These are phyloP conservation scores for Sarcophaga peregrina DNA, from an alignment of 1,140 invertebrate species.

Conservation along the genomic window DNA sequence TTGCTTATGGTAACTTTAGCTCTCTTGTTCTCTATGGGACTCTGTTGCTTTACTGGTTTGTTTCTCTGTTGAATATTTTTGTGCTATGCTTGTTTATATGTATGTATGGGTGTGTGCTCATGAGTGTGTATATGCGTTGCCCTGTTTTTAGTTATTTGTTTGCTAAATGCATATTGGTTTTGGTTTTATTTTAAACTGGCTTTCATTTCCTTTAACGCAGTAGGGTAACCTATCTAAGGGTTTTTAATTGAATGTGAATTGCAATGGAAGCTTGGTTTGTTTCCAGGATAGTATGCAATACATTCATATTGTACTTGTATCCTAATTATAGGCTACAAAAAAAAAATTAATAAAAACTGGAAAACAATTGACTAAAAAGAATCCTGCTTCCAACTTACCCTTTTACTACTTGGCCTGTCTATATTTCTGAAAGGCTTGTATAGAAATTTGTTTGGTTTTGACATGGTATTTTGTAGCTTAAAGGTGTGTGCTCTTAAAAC, in stretches of 20 bases:
- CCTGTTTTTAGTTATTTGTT: background rate
- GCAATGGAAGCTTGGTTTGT: too few relatives aligned
- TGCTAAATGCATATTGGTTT: conserved; percentile 19
- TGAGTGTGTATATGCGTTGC: background rate
- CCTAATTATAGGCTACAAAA: too few relatives aligned
- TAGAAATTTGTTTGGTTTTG: conserved; percentile 30
- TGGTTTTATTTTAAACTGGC: background rate
- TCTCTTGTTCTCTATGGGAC: background rate
- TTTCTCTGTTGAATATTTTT: background rate
- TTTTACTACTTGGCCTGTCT: background rate
- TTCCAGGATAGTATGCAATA: too few relatives aligned
- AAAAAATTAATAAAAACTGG: background rate
- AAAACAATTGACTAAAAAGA: background rate
- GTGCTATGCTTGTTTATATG: too few relatives aligned
- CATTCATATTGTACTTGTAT: too few relatives aligned
- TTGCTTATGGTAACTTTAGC: conserved; percentile 23
- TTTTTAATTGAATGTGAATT: background rate
- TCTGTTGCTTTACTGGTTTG: background rate
- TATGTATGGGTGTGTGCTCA: too few relatives aligned
- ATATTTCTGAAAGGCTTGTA: background rate
- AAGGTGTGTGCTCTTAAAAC: background rate
- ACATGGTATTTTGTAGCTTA: conserved; percentile 18
- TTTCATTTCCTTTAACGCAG: background rate
- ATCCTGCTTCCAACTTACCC: too few relatives aligned
- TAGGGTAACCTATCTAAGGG: background rate